These are phyloP conservation scores for Tachyglossus aculeatus DNA, from an alignment of 2,797 vertebrate species.

Conservation along the genomic window DNA sequence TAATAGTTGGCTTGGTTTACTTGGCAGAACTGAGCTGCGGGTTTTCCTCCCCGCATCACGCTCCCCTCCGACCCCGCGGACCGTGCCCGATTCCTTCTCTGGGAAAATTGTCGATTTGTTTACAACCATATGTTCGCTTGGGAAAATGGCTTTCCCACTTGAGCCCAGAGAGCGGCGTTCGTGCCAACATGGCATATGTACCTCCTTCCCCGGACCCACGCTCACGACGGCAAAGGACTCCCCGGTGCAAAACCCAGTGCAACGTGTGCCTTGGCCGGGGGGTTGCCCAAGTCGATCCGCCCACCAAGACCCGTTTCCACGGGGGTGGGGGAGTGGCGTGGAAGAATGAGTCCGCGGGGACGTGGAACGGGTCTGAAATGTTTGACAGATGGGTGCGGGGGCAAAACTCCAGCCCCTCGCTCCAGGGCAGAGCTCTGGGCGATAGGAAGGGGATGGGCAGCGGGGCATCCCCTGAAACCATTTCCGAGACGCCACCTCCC, in stretches of 20 bases:
- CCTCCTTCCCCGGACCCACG: background rate
- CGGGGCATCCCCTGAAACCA: no score
- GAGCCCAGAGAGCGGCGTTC: background rate
- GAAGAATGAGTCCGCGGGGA: no score
- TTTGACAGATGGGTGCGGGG: no score
- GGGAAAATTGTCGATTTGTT: background rate
- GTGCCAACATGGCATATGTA: background rate
- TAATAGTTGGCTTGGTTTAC: background rate
- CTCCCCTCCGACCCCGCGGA: background rate
- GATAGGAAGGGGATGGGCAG: no score
- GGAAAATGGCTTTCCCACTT: background rate
- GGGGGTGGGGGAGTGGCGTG: no score
- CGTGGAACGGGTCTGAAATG: no score
- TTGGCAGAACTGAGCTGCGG: no score
- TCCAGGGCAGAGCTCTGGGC: no score
- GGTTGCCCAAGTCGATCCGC: no score
- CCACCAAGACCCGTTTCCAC: no score
- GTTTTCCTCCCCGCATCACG: constrained; percentile 9
- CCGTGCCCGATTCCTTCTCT: background rate
- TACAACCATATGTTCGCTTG: background rate
- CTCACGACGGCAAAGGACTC: background rate
- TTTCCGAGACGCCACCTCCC: no score
- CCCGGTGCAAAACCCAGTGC: background rate
- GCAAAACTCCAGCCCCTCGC: no score
- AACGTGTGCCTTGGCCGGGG: background rate